A percentile compares a stretch with the other conserved stretches of the same genome.
These are phyloP conservation scores for Pseudorhiza aurosa DNA, from an alignment of 30 jellyfish, hydroid and myxozoan species.

Conservation along the genomic window DNA sequence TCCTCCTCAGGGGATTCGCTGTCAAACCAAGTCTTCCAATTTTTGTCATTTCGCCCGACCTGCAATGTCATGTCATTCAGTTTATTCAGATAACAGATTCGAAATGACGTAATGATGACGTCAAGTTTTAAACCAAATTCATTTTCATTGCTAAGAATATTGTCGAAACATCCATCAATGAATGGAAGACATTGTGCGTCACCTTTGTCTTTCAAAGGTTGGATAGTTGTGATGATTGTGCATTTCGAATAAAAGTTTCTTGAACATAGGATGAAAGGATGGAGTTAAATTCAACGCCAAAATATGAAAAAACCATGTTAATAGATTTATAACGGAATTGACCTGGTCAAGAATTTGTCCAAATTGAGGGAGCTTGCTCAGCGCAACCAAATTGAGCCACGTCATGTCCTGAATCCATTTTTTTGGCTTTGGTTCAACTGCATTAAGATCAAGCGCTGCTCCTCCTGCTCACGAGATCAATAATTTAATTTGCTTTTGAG, in stretches of 20 bases:
- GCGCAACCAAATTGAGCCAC: slow-evolving; percentile 85
- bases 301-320: not conserved
- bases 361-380: slow-evolving; percentile 84
- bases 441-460: slow-evolving; percentile 86
- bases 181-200: too few relatives aligned
- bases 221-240: too few relatives aligned
- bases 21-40: slow-evolving; percentile 90
- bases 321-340: not conserved
- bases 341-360: slow-evolving; percentile 89
- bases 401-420: slow-evolving; percentile 93
- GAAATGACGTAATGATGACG: too few relatives aligned
- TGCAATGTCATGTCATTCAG: too few relatives aligned
- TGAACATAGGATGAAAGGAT: too few relatives aligned
- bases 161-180: too few relatives aligned
- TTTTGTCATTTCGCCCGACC: slow-evolving; percentile 85
- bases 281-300: not conserved
- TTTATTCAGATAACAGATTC: too few relatives aligned
- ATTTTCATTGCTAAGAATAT: too few relatives aligned
- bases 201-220: too few relatives aligned
- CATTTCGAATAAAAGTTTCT: too few relatives aligned
- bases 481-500: too few relatives aligned
- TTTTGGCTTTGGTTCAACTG: slow-evolving; percentile 82
- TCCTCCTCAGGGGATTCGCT: slow-evolving; percentile 89
- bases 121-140: too few relatives aligned
- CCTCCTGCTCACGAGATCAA: slow-evolving; percentile 83